Conservation (phyloP, 2,113 vertebrate species). For the Cyprinodon brontotheroides region DNA sequence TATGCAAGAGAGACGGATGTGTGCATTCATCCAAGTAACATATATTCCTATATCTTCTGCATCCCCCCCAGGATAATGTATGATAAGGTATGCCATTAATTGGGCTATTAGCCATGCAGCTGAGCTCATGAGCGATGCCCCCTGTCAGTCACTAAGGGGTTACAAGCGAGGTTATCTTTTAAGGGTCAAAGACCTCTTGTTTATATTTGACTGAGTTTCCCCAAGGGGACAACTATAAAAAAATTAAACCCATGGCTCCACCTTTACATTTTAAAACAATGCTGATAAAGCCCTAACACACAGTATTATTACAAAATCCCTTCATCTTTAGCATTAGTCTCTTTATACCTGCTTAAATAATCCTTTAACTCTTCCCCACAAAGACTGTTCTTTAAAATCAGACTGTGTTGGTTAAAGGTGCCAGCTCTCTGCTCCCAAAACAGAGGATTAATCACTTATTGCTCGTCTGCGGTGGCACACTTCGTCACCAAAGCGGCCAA, state of each 20-base stretch:
- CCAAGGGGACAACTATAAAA: constrained; percentile 41
- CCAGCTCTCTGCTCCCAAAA: constrained; percentile 57
- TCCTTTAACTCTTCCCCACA: constrained; percentile 24
- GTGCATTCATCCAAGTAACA: constrained; percentile 19
- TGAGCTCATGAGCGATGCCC: constrained; percentile 63
- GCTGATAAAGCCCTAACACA: constrained; percentile 48
- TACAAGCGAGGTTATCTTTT: constrained; percentile 66
- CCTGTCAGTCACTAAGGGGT: constrained; percentile 70
- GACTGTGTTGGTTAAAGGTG: constrained; percentile 57
- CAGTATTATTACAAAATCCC: constrained; percentile 35
- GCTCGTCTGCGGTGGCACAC: constrained; percentile 45
- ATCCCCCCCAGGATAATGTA: constrained; percentile 66
- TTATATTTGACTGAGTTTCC: constrained; percentile 68
- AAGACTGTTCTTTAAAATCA: constrained; percentile 36
- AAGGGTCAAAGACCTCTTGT: constrained; percentile 77
- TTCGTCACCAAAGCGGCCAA: constrained; percentile 41
- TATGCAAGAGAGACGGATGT: constrained; percentile 8
- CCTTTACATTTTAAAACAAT: constrained; percentile 63
- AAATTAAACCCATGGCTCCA: constrained; percentile 20
- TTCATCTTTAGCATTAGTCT: constrained; percentile 17
- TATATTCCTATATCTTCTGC: constrained; percentile 5
- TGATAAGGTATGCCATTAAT: constrained; percentile 76
- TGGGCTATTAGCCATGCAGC: constrained; percentile 74
- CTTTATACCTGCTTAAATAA: constrained; percentile 9
- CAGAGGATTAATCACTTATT: constrained; percentile 66